Base-by-base conservation (phyloP, 2,797 vertebrate genomes). In the Sebastes miniatus region DNA sequence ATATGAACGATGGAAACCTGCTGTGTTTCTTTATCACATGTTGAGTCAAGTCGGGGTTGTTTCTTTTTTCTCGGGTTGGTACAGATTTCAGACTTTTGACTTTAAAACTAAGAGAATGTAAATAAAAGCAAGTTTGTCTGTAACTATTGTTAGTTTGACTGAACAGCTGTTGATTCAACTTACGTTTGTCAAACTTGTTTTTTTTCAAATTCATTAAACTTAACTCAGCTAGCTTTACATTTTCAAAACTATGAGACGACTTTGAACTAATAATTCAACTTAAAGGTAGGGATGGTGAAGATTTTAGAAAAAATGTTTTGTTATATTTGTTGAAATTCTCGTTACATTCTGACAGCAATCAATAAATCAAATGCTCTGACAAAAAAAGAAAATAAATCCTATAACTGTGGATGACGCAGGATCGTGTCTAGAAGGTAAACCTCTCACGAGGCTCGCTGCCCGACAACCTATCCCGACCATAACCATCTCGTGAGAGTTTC, bases 351-450 rank as follows among this genome's bases (percentile, higher is more conserved):
- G 39, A 43, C 39, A 43, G 39, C 39, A 43, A 43, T 43, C 13
- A 43, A 43, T 43, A 16, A 43, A 43, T 43, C 14, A 43, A 43
- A 43, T 43, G 13, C 39, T 39, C 39, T 43, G 5, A 43, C 13
- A 43, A 3, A 43, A 43, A 43, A n/a, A 39, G 0, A 43, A 14
- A 43, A 43, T 2, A 43, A 43, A 43, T 0, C 0, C 39, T 43
- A 6, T 43, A 43, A 0, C 39, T 43, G 13, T 6, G 39, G 39
- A 2, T 43, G 39, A 14, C 39, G 39, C 39, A 43, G 39, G 39
- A 16, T 43, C 39, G 39, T 43, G 39, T 43, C 39, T 43, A 43
- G 39, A 43, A 43, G 39, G 39, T 43, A 43, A 43, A 13, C 13
- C 0, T 16, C 39, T 43, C 13, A 16, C 13, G 12, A 43, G 39